A percentile compares a stretch with the other conserved stretches of the same genome.
These are phyloP conservation scores for Escarpia spicata DNA, from an alignment of 2,888 invertebrate genomes.

Conservation along the genomic window DNA sequence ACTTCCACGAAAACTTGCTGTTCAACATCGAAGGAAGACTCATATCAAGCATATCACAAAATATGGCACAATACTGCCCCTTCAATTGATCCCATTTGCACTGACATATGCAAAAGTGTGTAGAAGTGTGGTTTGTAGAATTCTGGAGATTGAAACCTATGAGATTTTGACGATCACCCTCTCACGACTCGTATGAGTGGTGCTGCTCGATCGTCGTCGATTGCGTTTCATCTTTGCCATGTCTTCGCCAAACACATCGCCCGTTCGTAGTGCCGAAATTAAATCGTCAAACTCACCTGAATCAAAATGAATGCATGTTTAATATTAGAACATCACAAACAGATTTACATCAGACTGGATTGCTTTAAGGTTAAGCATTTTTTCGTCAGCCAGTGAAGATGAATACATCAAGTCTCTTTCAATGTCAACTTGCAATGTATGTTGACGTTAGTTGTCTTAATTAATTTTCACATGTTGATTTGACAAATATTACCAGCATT, in stretches of 20 bases:
- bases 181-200: neutral
- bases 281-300: conserved; percentile 92
- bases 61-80: neutral
- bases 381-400: neutral
- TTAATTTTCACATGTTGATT: too few relatives aligned
- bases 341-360: neutral
- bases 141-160: neutral
- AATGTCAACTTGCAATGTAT: too few relatives aligned
- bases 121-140: neutral
- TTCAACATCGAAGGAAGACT: neutral
- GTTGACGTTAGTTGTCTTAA: too few relatives aligned
- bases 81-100: neutral
- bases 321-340: neutral
- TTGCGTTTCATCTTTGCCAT: conserved; percentile 84
- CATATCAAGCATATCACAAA: neutral
- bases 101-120: neutral
- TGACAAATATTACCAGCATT: neutral
- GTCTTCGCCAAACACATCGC: conserved; percentile 95
- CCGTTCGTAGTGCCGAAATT: conserved; percentile 91
- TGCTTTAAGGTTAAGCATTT: neutral
- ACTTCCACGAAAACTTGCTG: neutral
- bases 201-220: conserved; percentile 18
- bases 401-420: neutral
- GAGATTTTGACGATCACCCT: conserved; percentile 10
- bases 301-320: conserved; percentile 13